Evolutionary conservation across 1,140 invertebrate species (phyloP), one percentile per base, ranked within the genome.

Genomic region (Hyposmocoma kahamanoa): DNA sequence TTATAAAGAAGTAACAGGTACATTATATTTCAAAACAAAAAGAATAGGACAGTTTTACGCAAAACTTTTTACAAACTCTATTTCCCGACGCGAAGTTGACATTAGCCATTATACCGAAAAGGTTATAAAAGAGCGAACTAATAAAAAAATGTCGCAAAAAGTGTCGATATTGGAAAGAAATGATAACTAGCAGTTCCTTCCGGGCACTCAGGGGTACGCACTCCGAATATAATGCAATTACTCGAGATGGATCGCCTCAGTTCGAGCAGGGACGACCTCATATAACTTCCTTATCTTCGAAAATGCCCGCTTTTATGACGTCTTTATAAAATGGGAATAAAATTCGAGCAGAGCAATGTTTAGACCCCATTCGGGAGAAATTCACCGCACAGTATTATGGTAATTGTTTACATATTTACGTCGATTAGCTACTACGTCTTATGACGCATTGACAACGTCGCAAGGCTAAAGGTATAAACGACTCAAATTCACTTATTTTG

Each of bases 181-280:
- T 59, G 46, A 62, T 56, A 56, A 62, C 53, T 59, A 62, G 46
- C 53, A 36, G 45, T 47, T 55, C 63, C 47, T 57, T 54, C 47
- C 42, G 47, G 52, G 47, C 41, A 43, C 50, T 50, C 51, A 38
- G 55, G 56, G 53, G 42, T 44, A 66, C 63, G 63, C 63, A 62
- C 54, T 56, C 45, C 45, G 63, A 66, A 62, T 62, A 66, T 65
- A 67, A 67, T 67, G 63, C 63, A 62, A 67, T 67, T 63, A 67
- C 60, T 46, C 50, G 63, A 67, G 63, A 67, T 62, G 55, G 60
- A 67, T 67, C 60, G 63, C 60, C 48, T 24, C 47, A 54, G 52
- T 56, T 59, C 56, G 51, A 62, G 55, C 48, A 42, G 50, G n/a
- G 51, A 51, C 47, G 49, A 58, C 43, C 34, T 50, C 56, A 56